Conservation (phyloP, 2,797 vertebrate species). For the Molossus alvarezi region DNA sequence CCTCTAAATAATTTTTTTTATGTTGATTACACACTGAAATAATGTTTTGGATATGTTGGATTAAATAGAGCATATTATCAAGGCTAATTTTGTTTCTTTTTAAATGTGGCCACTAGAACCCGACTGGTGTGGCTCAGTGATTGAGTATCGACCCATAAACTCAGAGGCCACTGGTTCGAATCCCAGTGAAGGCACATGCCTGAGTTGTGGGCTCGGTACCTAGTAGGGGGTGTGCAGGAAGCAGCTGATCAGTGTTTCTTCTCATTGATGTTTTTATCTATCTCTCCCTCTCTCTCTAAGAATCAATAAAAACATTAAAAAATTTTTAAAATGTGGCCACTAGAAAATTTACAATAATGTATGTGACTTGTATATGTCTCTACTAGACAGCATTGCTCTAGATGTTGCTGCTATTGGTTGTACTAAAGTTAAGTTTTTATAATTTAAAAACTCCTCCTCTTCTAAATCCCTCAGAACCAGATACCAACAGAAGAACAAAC, state of each 20-base stretch:
- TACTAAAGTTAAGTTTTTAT: not conserved
- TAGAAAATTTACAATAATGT: not conserved
- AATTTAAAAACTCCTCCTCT: not conserved
- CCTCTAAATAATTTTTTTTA: not conserved
- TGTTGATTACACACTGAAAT: not conserved
- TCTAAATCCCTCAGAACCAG: not conserved
- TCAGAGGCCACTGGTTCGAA: too few relatives aligned
- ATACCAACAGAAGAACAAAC: not conserved
- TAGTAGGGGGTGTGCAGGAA: too few relatives aligned
- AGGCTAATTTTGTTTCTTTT: not conserved
- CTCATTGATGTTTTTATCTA: too few relatives aligned
- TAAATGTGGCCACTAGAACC: not conserved
- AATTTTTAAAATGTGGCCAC: not conserved
- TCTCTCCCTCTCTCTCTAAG: too few relatives aligned
- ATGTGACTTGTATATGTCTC: not conserved
- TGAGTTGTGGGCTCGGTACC: too few relatives aligned
- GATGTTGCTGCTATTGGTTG: not conserved
- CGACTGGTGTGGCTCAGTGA: too few relatives aligned
- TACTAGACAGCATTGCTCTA: not conserved
- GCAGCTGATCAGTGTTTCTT: too few relatives aligned
- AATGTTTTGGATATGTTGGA: conserved; percentile 1
- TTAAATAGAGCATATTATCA: not conserved
- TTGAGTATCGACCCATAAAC: too few relatives aligned
- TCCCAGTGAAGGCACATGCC: too few relatives aligned
- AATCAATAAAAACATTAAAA: too few relatives aligned